A percentile compares a stretch with the other conserved stretches of the same genome.
phyloP scores from a whole-genome alignment of 2,797 vertebrate genomes.

The Myiothlypis coronata region DNA sequence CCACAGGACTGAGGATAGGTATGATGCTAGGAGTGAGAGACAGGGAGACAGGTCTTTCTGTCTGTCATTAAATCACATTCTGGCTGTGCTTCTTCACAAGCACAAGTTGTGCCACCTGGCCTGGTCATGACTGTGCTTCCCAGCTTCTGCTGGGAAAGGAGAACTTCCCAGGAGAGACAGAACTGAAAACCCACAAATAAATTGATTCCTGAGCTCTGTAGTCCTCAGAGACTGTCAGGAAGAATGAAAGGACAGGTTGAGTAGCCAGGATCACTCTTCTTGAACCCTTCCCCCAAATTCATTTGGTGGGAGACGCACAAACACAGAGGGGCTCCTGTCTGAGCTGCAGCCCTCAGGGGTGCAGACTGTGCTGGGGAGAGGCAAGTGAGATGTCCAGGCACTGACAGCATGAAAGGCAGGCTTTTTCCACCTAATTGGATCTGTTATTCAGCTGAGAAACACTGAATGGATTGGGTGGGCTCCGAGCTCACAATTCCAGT shows the following conservation, averaged over 20 bases:
- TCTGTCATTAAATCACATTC: not conserved
- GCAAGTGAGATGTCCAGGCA: conserved; percentile 26
- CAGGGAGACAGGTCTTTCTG: not conserved
- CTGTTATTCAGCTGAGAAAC: conserved; percentile 19
- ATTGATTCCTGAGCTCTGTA: not conserved
- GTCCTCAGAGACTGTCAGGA: not conserved
- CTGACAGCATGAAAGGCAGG: conserved; percentile 17
- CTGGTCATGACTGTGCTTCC: too few relatives aligned
- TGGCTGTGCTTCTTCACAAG: not conserved
- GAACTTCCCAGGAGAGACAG: not conserved
- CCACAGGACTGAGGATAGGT: not conserved
- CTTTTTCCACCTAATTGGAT: conserved; percentile 47
- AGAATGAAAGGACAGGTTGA: not conserved
- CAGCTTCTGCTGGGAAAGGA: not conserved
- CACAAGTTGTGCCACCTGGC: not conserved
- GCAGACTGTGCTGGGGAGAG: not conserved
- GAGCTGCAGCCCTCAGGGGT: accelerated
- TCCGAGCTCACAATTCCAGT: not conserved
- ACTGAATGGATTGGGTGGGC: conserved; percentile 17
- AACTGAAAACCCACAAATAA: not conserved
- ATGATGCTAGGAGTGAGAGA: not conserved
- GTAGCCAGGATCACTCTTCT: not conserved
- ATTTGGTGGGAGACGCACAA: not conserved
- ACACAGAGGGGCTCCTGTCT: not conserved
- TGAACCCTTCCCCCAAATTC: not conserved